phyloP scores from a whole-genome alignment of 2,888 invertebrate genomes.

The Arenicola marina region DNA sequence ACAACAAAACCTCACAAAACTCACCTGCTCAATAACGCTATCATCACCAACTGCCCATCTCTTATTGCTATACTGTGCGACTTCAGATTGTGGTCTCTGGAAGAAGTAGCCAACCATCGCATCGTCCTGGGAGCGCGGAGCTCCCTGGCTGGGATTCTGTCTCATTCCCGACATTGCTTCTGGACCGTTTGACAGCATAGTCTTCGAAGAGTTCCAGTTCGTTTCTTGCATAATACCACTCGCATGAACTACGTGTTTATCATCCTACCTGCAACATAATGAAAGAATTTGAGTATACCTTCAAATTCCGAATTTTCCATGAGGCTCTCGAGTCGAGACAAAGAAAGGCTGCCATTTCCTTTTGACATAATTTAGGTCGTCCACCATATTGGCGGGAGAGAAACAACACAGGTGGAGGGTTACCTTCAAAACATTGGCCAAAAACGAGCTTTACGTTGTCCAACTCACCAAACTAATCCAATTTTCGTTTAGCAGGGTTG shows the following conservation, averaged over 20 bases:
- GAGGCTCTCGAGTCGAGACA: conserved; percentile 5
- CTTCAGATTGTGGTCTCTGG: conserved; percentile 80
- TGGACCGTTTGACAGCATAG: background rate
- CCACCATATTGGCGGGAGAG: conserved; percentile 9
- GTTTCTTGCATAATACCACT: too few relatives aligned
- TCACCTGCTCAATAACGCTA: conserved; percentile 72
- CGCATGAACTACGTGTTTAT: too few relatives aligned
- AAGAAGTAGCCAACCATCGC: conserved; percentile 92
- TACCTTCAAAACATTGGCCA: background rate
- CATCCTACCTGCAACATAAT: too few relatives aligned
- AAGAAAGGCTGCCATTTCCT: conserved; percentile 6
- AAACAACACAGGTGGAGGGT: background rate
- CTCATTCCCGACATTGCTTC: background rate
- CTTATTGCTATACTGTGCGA: conserved; percentile 69
- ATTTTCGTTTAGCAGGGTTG: background rate
- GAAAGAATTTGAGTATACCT: too few relatives aligned
- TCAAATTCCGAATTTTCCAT: too few relatives aligned
- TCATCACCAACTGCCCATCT: conserved; percentile 88
- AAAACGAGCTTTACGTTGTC: background rate
- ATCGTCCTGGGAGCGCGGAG: conserved; percentile 75
- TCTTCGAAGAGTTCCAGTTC: too few relatives aligned
- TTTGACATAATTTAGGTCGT: conserved; percentile 2
- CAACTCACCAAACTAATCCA: too few relatives aligned
- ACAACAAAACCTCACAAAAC: too few relatives aligned
- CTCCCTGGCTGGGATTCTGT: conserved; percentile 28